Conservation (phyloP, 2,113 vertebrate genomes). For the Nesogale talazaci region DNA sequence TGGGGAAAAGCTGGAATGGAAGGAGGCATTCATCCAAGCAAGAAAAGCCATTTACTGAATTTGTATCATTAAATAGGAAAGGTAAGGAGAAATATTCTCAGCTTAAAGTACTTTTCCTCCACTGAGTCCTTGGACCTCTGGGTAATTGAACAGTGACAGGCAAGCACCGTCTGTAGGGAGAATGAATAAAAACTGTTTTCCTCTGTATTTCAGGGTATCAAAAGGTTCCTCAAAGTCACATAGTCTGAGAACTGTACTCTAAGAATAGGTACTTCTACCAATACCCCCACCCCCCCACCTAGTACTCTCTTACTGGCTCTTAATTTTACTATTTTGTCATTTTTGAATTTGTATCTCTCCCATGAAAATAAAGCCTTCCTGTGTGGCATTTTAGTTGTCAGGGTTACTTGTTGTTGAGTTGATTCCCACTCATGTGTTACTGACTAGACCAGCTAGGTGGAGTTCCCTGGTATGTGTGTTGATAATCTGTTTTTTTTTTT, state of each 20-base stretch:
- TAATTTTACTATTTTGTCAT: constrained; percentile 10
- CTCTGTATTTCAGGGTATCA: neutral
- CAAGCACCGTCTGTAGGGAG: neutral
- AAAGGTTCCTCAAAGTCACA: neutral
- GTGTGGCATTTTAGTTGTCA: neutral
- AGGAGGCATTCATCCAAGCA: constrained; percentile 45
- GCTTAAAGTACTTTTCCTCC: neutral
- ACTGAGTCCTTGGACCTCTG: neutral
- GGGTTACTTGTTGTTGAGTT: neutral
- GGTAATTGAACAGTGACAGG: too few species aligned
- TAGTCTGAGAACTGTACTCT: neutral
- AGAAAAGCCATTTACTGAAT: constrained; percentile 19
- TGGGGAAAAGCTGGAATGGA: constrained; percentile 31
- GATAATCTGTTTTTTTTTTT: too few species aligned
- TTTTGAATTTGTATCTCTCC: neutral
- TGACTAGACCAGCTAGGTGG: neutral
- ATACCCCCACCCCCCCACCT: too few species aligned
- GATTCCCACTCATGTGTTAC: neutral
- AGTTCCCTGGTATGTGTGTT: too few species aligned
- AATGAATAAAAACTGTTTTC: neutral
- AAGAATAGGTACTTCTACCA: neutral
- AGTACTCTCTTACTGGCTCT: neutral
- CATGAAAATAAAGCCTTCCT: neutral
- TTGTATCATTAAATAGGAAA: constrained; percentile 29
- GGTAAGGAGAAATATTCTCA: neutral